These are phyloP conservation scores for Empis stercorea DNA, from an alignment of 2,888 invertebrate genomes.

Conservation along the genomic window DNA sequence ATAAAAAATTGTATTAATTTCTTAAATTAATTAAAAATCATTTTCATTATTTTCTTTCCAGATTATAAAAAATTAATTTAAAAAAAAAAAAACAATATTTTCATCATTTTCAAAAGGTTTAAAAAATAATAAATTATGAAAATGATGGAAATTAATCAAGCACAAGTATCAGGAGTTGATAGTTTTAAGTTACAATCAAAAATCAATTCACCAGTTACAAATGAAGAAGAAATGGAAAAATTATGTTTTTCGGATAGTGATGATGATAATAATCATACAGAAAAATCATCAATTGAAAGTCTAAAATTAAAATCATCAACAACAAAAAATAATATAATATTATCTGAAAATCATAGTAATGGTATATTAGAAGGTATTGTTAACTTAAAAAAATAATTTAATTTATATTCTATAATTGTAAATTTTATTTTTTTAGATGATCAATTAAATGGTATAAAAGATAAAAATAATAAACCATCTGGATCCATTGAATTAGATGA, in stretches of 20 bases:
- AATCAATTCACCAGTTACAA: not conserved
- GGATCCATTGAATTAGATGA: too few relatives aligned
- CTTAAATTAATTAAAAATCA: too few relatives aligned
- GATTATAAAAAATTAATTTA: too few relatives aligned
- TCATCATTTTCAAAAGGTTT: too few relatives aligned
- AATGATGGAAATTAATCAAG: not conserved
- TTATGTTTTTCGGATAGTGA: conserved; percentile 2
- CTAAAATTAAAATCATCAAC: too few relatives aligned
- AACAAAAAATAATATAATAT: not conserved
- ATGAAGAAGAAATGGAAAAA: conserved; percentile 7
- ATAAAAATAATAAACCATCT: too few relatives aligned
- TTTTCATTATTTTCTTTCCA: too few relatives aligned
- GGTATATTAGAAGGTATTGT: not conserved
- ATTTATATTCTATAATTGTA: too few relatives aligned
- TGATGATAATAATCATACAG: not conserved
- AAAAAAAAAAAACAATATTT: too few relatives aligned
- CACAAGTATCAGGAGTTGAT: not conserved
- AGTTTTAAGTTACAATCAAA: not conserved
- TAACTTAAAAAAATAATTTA: too few relatives aligned
- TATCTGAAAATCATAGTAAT: too few relatives aligned
- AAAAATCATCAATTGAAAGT: not conserved
- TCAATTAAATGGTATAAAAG: not conserved
- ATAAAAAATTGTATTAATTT: too few relatives aligned
- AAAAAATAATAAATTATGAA: not conserved
- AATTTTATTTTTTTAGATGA: not conserved